These are phyloP conservation scores for Neomonachus schauinslandi DNA, from an alignment of 2,113 vertebrate genomes.

Conservation along the genomic window DNA sequence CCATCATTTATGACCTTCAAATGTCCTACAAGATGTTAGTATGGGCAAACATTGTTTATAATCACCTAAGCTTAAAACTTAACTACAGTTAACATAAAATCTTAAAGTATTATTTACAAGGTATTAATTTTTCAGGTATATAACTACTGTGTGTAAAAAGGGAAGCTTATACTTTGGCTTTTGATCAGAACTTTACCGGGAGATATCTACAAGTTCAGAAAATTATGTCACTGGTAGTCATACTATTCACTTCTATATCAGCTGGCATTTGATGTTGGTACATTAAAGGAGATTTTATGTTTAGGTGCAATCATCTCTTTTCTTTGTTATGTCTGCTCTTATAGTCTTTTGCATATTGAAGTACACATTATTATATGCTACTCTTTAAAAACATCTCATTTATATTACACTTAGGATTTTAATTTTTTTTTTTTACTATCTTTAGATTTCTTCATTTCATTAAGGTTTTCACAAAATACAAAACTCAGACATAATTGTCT, in stretches of 20 bases:
- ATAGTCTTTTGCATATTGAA: not conserved
- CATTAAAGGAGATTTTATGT: not conserved
- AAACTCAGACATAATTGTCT: slow-evolving; percentile 81
- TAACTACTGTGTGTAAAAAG: not conserved
- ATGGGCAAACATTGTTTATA: not conserved
- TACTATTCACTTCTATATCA: not conserved
- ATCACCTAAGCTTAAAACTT: not conserved
- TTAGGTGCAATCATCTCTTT: not conserved
- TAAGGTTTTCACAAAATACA: slow-evolving; percentile 83
- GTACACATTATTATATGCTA: not conserved
- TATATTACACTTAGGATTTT: not conserved
- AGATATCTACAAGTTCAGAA: slow-evolving; percentile 19
- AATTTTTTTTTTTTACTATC: slow-evolving; percentile 59
- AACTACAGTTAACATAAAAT: not conserved
- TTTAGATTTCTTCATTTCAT: slow-evolving; percentile 83
- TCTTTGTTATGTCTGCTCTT: not conserved
- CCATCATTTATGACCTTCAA: not conserved
- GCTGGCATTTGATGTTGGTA: not conserved
- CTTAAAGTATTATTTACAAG: not conserved
- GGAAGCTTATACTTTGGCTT: not conserved
- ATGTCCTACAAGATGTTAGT: not conserved
- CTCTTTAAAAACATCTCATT: not conserved
- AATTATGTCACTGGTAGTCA: not conserved
- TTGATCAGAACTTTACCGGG: not conserved
- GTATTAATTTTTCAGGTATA: not conserved